Evolutionary conservation across 2,888 invertebrate species (phyloP), one percentile per base, ranked within the genome.

Genomic region (Lasioglossum marginatum): DNA sequence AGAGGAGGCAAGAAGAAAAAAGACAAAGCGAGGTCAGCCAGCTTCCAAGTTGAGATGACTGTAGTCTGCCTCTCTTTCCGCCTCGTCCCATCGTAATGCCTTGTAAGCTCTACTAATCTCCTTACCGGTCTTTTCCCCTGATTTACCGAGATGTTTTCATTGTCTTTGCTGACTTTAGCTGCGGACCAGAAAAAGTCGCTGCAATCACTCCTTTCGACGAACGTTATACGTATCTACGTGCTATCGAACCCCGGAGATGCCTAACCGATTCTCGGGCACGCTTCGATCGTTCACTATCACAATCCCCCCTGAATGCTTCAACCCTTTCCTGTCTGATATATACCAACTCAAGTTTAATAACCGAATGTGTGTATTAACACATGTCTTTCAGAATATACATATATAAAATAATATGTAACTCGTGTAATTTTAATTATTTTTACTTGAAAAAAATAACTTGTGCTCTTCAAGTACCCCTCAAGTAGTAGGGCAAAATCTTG

Each of bases 101-200:
- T 91, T 89, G 93, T 93, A 94, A 93, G 93, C 92, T 92, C 90
- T 89, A 91, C 93, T 94, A 94, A 94, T 94, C 93, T 93, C 90
- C 92, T 93, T 93, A 92, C 92, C 86, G 87, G 88, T 90, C 90
- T 87, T 87, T 91, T 88, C 86, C 78, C 85, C 91, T 94, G 94
- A 94, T 94, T 94, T 94, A 94, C 93, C 92, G 94, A 92, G 93
- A 92, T 94, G 94, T 94, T 94, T 94, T 94, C 93, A 93, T 92
- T 93, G 93, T 93, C 93, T 92, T 89, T 86, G 89, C 90, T 78
- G 91, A 90, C 90, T 92, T 89, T 91, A 87, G 90, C 89, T 83
- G 82, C 85, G 89, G 84, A 76, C 90, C 90, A 83, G 92, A 90
- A 92, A 91, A 87, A 84, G 81, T 77, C 83, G 40, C 75, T 81